These are phyloP conservation scores for Netelia melanura DNA, from an alignment of 2,888 invertebrate species.

Conservation along the genomic window DNA sequence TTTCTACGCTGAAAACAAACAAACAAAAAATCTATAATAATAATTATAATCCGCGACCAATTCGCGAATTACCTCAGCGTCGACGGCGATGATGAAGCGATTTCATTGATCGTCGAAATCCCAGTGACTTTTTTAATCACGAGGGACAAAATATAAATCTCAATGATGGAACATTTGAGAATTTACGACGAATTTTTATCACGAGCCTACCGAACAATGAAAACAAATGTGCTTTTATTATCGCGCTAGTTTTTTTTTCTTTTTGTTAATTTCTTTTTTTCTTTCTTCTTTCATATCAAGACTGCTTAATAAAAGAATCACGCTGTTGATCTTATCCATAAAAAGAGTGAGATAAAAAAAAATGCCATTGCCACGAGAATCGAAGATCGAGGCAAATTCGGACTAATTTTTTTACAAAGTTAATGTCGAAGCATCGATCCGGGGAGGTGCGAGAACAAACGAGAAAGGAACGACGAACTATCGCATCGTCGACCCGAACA, in stretches of 20 bases:
- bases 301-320: slow-evolving; percentile 41
- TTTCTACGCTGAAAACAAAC: slow-evolving; percentile 49
- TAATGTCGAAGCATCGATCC: slow-evolving; percentile 25
- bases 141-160: not conserved
- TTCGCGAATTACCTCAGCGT: not conserved
- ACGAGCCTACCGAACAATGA: slow-evolving; percentile 40
- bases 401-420: slow-evolving; percentile 9
- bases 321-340: slow-evolving; percentile 39
- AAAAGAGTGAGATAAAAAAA: slow-evolving; percentile 30
- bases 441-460: slow-evolving; percentile 25
- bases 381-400: not conserved
- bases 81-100: slow-evolving; percentile 15
- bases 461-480: slow-evolving; percentile 1
- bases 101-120: slow-evolving; percentile 33
- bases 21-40: slow-evolving; percentile 4
- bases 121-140: not conserved
- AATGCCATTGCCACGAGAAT: slow-evolving; percentile 27
- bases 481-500: slow-evolving; percentile 8
- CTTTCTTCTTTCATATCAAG: slow-evolving; percentile 43
- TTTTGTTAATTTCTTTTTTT: slow-evolving; percentile 14
- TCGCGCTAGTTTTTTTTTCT: slow-evolving; percentile 37
- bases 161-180: slow-evolving; percentile 5
- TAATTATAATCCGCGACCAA: not conserved
- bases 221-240: slow-evolving; percentile 51
- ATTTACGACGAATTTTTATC: slow-evolving; percentile 36